These are phyloP conservation scores for Perithous albicinctus DNA, from an alignment of 2,888 invertebrate genomes.

Conservation along the genomic window DNA sequence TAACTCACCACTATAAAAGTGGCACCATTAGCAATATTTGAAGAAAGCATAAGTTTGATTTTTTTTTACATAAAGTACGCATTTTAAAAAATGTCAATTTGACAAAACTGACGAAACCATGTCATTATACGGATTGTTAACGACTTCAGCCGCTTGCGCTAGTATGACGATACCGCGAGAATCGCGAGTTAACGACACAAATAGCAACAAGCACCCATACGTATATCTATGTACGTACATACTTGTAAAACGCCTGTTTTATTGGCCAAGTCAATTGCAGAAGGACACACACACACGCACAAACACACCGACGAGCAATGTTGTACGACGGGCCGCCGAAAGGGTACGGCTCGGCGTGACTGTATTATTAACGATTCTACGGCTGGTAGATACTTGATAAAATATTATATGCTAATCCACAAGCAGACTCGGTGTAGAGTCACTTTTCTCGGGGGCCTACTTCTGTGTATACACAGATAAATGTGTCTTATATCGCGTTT, in stretches of 20 bases:
- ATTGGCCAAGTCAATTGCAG: slow-evolving; percentile 56
- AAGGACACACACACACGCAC: slow-evolving; percentile 74
- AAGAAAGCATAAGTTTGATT: too few relatives aligned
- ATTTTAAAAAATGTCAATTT: not conserved
- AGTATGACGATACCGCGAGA: slow-evolving; percentile 13
- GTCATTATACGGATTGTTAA: slow-evolving; percentile 4
- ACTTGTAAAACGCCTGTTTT: slow-evolving; percentile 38
- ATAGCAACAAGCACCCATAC: not conserved
- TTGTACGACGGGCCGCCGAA: slow-evolving; percentile 47
- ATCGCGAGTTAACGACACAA: slow-evolving; percentile 19
- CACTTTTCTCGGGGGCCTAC: slow-evolving; percentile 60
- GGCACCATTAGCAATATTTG: too few relatives aligned
- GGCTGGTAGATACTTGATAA: slow-evolving; percentile 73
- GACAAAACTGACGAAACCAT: not conserved
- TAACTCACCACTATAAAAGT: too few relatives aligned
- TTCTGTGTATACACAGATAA: slow-evolving; percentile 35
- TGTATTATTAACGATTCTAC: slow-evolving; percentile 78
- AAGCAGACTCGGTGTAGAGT: slow-evolving; percentile 11
- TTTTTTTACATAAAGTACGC: too few relatives aligned
- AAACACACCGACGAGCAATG: slow-evolving; percentile 68
- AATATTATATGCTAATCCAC: slow-evolving; percentile 75
- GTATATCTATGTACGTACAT: not conserved
- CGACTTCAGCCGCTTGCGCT: not conserved
- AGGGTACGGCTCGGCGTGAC: slow-evolving; percentile 70
- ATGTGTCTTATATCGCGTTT: slow-evolving; percentile 33